Evolutionary conservation across 1,140 invertebrate genomes (phyloP), one percentile per base, ranked within the genome.

Genomic region (Drosophila hydei): DNA sequence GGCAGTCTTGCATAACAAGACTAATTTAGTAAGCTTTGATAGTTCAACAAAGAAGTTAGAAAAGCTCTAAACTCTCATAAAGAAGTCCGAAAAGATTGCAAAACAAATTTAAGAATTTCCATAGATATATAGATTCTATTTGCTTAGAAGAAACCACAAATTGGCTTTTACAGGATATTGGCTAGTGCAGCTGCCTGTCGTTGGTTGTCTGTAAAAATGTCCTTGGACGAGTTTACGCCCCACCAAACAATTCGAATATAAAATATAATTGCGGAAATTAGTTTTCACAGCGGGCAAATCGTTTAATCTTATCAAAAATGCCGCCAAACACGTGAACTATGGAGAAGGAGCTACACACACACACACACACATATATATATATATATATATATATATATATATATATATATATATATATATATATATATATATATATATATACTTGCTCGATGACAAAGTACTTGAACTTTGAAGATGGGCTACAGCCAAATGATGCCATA

Each of bases 301-400:
- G 43, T 50, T 19, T 71, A 72, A 72, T 67, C 69, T 72, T 52
- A 67, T 72, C 62, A 40, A 45, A 50, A 72, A 52, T 65, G 54
- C 54, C 47, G 43, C 4, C 47, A 51, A 43, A 38, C 68, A 71
- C 68, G 68, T 71, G 68, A 71, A 65, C 51, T 45, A 33, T 36
- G 18, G 3, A 16, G 30, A 11, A 3, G 2, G 11, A 33, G 30
- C 1, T 11, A 11, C 12, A 33, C 5, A 27, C 7, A 27, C 5
- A 27, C 7, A 27, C 5, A 27, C 5, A 4, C 5, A 38, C 8
- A 42, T 42, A 7, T 33, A 16, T 16, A 42, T 42, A 42, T 18
- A 14, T 14, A 38, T 9, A 3, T 27, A 33, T 33, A 33, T 33
- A 23, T 23, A 23, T 30, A 2, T 30, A 9, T 7, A 30, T 30